Base-by-base conservation (phyloP, 2,113 vertebrate genomes). In the Oreochromis aureus region DNA sequence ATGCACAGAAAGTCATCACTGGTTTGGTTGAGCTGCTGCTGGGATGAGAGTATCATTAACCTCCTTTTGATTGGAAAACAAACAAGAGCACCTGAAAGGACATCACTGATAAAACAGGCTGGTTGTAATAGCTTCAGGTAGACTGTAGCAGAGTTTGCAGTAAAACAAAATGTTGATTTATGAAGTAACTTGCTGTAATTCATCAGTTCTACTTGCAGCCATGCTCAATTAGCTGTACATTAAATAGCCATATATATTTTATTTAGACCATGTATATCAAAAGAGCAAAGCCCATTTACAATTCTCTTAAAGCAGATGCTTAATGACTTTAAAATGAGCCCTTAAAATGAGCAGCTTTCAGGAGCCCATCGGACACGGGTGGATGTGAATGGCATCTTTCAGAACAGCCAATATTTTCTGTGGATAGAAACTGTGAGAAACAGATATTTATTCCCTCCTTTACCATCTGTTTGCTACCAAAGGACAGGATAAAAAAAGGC, bases 381-480 rank as follows among this genome's bases (percentile, higher is more conserved):
- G 73, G 76, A 16, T 80, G 53, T 85, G 78, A 92, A 90, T 78
- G 53, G 41, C 3, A 11, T 73, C 89, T 92, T 91, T 92, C 30
- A 81, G 71, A 91, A 90, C 87, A 89, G 82, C 69, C 87, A 91
- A 92, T 92, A 94, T 94, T 89, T 94, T 90, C 84, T 88, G 53
- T 41, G 83, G 80, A 63, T 85, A 81, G 87, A 90, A 91, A 91
- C 89, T 86, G 89, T 92, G 89, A 95, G 93, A 95, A 94, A 95
- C 82, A 89, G 91, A 94, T 94, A 94, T 96, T 95, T 94, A 91
- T 94, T 94, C 86, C 84, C 61, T 61, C 88, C 79, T 51, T 44
- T 86, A 90, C 95, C 96, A 96, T 96, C 96, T 97, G 96, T 96
- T 96, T 96, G 93, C 91, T 18, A 93, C 92, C 84, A 88, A 91